phyloP scores from a whole-genome alignment of 2,888 invertebrate genomes.

The Pheosia gnoma region DNA sequence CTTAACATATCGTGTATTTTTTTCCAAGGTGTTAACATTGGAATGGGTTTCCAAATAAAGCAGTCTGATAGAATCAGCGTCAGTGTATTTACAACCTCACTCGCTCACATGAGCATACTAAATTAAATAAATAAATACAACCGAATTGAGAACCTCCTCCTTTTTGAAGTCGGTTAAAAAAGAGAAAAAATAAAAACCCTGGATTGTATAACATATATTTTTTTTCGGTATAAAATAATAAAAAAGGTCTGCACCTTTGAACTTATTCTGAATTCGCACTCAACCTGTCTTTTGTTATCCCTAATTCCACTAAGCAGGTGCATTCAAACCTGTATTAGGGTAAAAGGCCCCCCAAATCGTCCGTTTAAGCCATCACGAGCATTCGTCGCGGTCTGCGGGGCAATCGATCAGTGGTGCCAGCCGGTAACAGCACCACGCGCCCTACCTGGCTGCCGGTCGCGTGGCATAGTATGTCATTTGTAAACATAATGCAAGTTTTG shows the following conservation, averaged over 20 bases:
- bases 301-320: constrained; percentile 26
- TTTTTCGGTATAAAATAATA: neutral
- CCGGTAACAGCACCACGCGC: constrained; percentile 43
- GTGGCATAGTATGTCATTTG: constrained; percentile 31
- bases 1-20: no score
- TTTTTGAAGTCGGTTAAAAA: no score
- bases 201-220: no score
- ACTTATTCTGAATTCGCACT: neutral
- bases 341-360: constrained; percentile 8
- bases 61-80: no score
- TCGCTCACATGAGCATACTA: no score
- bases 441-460: constrained; percentile 35
- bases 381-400: constrained; percentile 19
- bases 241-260: neutral
- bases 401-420: constrained; percentile 59
- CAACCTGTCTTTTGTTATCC: constrained; percentile 11
- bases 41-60: no score
- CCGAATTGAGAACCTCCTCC: no score
- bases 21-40: no score
- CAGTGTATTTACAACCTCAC: no score
- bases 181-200: no score
- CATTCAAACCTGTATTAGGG: constrained; percentile 15
- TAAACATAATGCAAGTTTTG: constrained; percentile 60
- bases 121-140: no score
- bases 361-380: constrained; percentile 8